A percentile compares a stretch with the other conserved stretches of the same genome.
phyloP scores from a whole-genome alignment of 2,797 vertebrate genomes.

The Leptodactylus fallax region DNA sequence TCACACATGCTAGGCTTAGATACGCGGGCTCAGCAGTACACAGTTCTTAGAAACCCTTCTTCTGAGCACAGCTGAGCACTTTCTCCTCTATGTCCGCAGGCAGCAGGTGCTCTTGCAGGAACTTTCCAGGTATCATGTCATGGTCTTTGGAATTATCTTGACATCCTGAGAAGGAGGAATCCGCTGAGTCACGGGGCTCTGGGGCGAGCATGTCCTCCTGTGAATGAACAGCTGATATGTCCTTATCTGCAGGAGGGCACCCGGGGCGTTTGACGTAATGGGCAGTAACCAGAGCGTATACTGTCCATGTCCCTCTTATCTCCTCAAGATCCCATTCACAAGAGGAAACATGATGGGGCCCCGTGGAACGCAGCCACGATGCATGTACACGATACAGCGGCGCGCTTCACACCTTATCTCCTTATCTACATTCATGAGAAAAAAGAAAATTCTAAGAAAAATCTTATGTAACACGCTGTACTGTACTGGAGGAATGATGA shows the following conservation, averaged over 20 bases:
- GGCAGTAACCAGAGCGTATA: not conserved
- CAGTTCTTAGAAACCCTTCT: too few relatives aligned
- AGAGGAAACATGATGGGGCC: not conserved
- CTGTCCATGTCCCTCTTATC: not conserved
- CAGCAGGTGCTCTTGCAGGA: not conserved
- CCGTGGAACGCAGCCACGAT: not conserved
- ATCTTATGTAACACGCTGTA: not conserved
- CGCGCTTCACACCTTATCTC: too few relatives aligned
- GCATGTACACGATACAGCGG: too few relatives aligned
- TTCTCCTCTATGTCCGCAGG: not conserved
- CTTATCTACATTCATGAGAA: not conserved
- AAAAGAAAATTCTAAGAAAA: slow-evolving; percentile 12
- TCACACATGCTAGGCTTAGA: not conserved
- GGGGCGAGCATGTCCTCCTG: not conserved
- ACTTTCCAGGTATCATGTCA: not conserved
- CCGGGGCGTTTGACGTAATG: not conserved
- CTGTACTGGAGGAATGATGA: not conserved
- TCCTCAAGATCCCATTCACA: slow-evolving; percentile 12
- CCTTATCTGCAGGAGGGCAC: slow-evolving; percentile 1
- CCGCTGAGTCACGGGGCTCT: slow-evolving; percentile 30
- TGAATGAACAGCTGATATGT: slow-evolving; percentile 28
- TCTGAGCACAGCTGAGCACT: not conserved
- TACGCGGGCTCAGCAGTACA: not conserved
- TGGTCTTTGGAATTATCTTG: not conserved
- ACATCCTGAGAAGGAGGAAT: not conserved